Conservation (phyloP, 2,113 vertebrate genomes). For the Chionodraco myersi region DNA sequence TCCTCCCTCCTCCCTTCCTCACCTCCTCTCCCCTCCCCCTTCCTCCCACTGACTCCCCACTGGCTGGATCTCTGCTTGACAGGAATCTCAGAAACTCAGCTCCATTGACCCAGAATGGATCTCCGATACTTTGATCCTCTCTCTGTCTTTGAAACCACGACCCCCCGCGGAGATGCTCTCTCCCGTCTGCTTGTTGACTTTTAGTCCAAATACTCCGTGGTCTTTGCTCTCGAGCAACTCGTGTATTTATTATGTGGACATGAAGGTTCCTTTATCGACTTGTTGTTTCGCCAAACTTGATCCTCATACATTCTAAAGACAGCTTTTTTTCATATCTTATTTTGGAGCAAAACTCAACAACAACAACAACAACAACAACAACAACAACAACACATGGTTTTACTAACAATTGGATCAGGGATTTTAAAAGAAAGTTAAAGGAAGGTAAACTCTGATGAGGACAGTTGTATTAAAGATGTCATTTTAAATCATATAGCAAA, state of each 20-base stretch:
- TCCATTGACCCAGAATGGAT: conserved; percentile 60
- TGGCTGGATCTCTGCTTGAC: conserved; percentile 43
- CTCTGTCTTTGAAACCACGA: conserved; percentile 37
- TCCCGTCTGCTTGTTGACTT: conserved; percentile 34
- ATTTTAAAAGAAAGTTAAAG: neutral
- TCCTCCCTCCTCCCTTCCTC: neutral
- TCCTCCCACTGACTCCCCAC: conserved; percentile 23
- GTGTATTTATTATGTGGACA: neutral
- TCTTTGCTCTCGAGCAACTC: conserved; percentile 15
- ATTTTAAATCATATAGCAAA: no score
- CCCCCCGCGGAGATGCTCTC: conserved; percentile 20
- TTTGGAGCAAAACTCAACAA: neutral
- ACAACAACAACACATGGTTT: neutral
- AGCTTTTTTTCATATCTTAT: no score
- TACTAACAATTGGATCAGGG: neutral
- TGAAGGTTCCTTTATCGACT: neutral
- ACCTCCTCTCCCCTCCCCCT: neutral
- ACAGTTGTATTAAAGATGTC: neutral
- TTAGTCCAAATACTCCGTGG: conserved; percentile 3
- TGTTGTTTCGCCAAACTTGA: neutral
- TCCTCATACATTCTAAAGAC: no score
- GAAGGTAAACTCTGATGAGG: conserved; percentile 4
- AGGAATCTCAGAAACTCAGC: conserved; percentile 46
- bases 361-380: no score
- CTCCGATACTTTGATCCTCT: conserved; percentile 57